Evolutionary conservation across 1,140 invertebrate genomes (phyloP), one percentile per base, ranked within the genome.

Genomic region (Drosophila yakuba): DNA sequence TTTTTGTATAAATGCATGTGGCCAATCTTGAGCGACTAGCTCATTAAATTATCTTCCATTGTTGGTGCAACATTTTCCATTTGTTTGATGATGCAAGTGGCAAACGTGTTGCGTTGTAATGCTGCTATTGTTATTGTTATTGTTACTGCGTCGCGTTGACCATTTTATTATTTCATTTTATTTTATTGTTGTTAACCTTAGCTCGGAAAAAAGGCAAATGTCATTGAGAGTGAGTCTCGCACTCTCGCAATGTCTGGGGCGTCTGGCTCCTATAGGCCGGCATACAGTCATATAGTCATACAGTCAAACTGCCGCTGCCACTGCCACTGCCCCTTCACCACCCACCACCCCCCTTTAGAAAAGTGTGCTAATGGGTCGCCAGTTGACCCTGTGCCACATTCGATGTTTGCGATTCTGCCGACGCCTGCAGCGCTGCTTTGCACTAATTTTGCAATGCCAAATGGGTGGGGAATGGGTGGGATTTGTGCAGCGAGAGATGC

Each of bases 311-410:
- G 25, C 47, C 25, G n/a, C n/a, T 1, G 25, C 35, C 50, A 38
- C 28, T n/a, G 4, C 11, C 38, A 38, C 28, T n/a, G 4, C 11
- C 38, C 38, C 38, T 39, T 4, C 11, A 39, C 28, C 28, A 6
- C 28, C 28, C 17, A 45, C n/a, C 35, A 5, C 35, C 32, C 44
- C 50, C 43, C 20, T 1, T 20, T 79, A 75, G 78, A 84, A 90
- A 91, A 91, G 85, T 91, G 83, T 91, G 90, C 85, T 86, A 91
- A 79, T 91, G 74, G 90, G 90, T 91, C 90, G 85, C 78, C 71
- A 81, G 74, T 74, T 91, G 85, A 91, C 90, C 90, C 86, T 91
- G 90, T 91, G 75, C 90, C 51, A 91, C 68, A 76, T 91, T 86
- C 47, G 20, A 32, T 25, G 51, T 44, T 62, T 63, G 60, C 60